A percentile compares a stretch with the other conserved stretches of the same genome.
Conservation (phyloP, 2,888 invertebrate species). For the Pyrgus malvae region DNA sequence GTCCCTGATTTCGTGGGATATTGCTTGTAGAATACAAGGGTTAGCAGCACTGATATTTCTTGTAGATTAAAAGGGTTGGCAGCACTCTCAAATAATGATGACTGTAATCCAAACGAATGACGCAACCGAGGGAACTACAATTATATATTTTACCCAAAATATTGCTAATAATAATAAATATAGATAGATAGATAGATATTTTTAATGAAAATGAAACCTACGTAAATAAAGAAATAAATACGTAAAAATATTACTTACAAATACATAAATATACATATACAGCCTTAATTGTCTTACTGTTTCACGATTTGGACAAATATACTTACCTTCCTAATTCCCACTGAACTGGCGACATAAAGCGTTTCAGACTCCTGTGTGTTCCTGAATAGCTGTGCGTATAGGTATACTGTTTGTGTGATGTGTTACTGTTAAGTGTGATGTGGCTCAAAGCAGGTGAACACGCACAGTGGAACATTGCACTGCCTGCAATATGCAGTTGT, state of each 20-base stretch:
- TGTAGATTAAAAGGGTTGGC: too few species aligned
- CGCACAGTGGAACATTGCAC: conserved; percentile 29
- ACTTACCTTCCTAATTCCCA: conserved; percentile 19
- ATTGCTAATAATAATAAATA: too few species aligned
- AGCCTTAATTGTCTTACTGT: conserved; percentile 16
- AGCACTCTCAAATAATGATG: conserved; percentile 4
- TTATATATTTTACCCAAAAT: conserved; percentile 19
- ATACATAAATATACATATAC: conserved; percentile 14
- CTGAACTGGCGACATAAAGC: conserved; percentile 21
- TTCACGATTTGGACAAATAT: conserved; percentile 22
- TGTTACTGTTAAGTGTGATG: conserved; percentile 17
- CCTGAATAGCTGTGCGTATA: conserved; percentile 16
- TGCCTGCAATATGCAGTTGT: conserved; percentile 3
- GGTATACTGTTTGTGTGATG: conserved; percentile 9
- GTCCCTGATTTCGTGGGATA: conserved; percentile 14
- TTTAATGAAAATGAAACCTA: conserved; percentile 9
- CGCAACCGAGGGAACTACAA: conserved; percentile 10
- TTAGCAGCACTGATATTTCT: conserved; percentile 1
- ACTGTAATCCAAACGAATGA: conserved; percentile 12
- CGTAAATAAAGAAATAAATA: conserved; percentile 18
- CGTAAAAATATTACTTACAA: conserved; percentile 16
- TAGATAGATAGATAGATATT: conserved; percentile 1
- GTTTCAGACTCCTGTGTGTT: conserved; percentile 16
- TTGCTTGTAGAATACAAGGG: too few species aligned
- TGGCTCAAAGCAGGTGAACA: conserved; percentile 28